Base-by-base conservation (phyloP, 2,888 invertebrate species). In the Carpatolechia fugitivella region DNA sequence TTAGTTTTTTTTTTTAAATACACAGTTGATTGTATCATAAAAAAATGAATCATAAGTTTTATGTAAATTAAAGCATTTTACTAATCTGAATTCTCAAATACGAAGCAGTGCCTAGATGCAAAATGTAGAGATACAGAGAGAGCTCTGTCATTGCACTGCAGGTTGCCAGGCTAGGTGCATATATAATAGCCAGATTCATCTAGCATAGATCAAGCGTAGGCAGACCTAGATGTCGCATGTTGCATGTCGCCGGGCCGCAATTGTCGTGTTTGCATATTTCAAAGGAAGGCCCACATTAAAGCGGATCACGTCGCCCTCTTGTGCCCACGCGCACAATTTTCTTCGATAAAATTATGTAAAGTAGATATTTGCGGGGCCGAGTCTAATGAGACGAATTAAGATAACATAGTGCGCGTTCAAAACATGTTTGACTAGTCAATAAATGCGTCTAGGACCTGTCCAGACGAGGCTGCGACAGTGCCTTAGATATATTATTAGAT, bases 331-430 rank as follows among this genome's bases (percentile, higher is more conserved):
- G 77, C 73, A 78, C 81, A 82, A 82, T 84, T 82, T 86, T 82
- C 82, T 80, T 77, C 80, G 81, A 83, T 86, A 82, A 84, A 85
- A 84, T 82, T 82, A 84, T 84, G 82, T 78, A 81, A 85, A 85
- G 74, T 80, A 80, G 77, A 81, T 82, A 82, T 82, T 82, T 79
- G 79, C 72, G 70, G 73, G 71, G 71, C 70, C 65, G 65, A 71
- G 73, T 74, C 74, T 85, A 86, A 86, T 86, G 83, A 85, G 82
- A 70, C 78, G 72, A 81, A 85, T 85, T 84, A 83, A 83, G 85
- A 83, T 83, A 83, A 79, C 77, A 70, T 65, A 69, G 65, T 72
- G 64, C 70, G 70, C 74, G 69, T 66, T 44, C 20, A 60, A 73
- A 80, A 81, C 82, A 76, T 69, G 82, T 75, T 77, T 64, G 75